Evolutionary conservation across 2,888 invertebrate species (phyloP).

Genomic region (Tetranychus truncatus): DNA sequence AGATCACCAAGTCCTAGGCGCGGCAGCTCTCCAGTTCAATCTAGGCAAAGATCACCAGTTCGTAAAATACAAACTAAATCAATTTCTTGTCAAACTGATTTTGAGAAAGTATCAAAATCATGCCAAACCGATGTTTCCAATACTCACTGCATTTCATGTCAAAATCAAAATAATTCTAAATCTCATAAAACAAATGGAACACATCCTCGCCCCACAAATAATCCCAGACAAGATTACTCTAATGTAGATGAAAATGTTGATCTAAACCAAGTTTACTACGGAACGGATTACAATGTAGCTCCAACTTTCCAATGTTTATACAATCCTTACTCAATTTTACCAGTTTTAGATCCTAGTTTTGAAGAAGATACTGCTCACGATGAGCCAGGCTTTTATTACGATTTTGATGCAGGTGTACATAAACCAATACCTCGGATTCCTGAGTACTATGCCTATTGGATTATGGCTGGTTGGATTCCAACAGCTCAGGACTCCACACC

Average conservation of each 20-base stretch:
- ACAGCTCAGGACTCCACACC: not conserved
- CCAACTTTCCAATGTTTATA: not conserved
- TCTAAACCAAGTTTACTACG: not conserved
- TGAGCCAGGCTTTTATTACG: not conserved
- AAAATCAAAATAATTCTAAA: too few species aligned
- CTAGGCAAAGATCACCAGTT: too few species aligned
- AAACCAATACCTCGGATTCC: not conserved
- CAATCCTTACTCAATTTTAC: not conserved
- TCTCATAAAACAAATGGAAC: not conserved
- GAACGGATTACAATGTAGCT: not conserved
- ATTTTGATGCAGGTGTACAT: not conserved
- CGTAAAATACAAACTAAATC: not conserved
- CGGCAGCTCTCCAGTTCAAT: not conserved
- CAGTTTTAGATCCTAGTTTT: not conserved
- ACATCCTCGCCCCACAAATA: too few species aligned
- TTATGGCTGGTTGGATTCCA: not conserved
- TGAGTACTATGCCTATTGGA: not conserved
- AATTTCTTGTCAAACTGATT: not conserved
- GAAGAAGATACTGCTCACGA: not conserved
- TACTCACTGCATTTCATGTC: too few species aligned
- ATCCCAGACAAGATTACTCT: not conserved
- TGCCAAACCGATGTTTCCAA: not conserved
- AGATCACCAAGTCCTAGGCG: not conserved
- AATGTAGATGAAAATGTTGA: not conserved
- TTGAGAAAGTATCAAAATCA: not conserved